Evolutionary conservation across 2,113 vertebrate species (phyloP).

Genomic region (Grantiella picta): DNA sequence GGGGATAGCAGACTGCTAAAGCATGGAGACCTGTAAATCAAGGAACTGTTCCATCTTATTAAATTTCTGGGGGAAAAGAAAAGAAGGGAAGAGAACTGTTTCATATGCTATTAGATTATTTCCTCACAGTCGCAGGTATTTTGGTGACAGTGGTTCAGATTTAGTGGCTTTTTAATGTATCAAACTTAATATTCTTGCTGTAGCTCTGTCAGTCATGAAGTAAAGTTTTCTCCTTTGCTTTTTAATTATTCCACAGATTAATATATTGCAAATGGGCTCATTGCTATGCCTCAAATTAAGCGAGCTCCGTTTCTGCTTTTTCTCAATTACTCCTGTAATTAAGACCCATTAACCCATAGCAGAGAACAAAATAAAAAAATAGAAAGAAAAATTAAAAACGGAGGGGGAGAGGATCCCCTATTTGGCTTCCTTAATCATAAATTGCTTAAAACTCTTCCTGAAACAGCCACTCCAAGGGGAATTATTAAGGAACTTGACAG

Average conservation of each 20-base stretch:
- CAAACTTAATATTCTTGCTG: not conserved
- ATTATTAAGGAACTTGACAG: not conserved
- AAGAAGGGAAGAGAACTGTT: not conserved
- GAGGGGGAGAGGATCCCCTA: fast-evolving
- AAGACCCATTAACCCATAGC: slow-evolving; percentile 10
- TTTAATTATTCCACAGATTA: slow-evolving; percentile 37
- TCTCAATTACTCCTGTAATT: slow-evolving; percentile 50
- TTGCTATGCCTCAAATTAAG: slow-evolving; percentile 29
- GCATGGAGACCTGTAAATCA: slow-evolving; percentile 12
- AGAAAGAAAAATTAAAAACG: not conserved
- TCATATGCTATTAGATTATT: not conserved
- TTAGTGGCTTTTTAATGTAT: not conserved
- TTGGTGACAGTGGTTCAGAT: not conserved
- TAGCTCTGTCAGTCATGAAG: not conserved
- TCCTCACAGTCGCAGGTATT: not conserved
- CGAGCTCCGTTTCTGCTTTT: slow-evolving; percentile 22
- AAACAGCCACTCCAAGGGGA: not conserved
- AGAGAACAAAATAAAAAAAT: not conserved
- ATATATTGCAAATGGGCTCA: slow-evolving; percentile 30
- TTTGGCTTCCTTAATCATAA: slow-evolving; percentile 4
- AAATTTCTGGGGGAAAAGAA: not conserved
- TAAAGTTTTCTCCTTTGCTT: not conserved
- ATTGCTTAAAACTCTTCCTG: not conserved
- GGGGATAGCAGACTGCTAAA: not conserved
- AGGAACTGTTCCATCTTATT: not conserved